A percentile compares a stretch with the other conserved stretches of the same genome.
Conservation (phyloP, 2,888 invertebrate species). For the Magallana nippona region DNA sequence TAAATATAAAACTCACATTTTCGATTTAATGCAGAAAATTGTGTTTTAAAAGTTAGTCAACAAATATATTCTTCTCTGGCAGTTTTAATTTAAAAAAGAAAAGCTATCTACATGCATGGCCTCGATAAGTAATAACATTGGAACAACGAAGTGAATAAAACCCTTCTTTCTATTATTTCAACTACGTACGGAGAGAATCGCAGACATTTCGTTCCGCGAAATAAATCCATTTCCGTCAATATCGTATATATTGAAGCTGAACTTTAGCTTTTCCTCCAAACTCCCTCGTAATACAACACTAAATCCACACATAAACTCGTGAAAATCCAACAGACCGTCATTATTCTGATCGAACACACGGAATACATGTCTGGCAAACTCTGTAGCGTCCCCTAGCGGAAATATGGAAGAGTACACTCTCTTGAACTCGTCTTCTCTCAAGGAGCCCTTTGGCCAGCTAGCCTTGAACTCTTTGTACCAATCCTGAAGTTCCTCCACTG, state of each 20-base stretch:
- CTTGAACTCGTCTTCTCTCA: conserved; percentile 98
- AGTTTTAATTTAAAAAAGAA: no score
- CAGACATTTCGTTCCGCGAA: conserved; percentile 98
- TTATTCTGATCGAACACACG: conserved; percentile 91
- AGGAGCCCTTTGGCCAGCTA: conserved; percentile 97
- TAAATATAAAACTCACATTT: no score
- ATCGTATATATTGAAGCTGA: conserved; percentile 99
- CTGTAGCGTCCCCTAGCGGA: conserved; percentile 94
- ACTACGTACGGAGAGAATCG: conserved; percentile 89
- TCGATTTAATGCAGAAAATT: no score
- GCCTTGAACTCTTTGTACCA: conserved; percentile 99
- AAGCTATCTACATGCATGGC: no score
- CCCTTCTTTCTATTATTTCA: no score
- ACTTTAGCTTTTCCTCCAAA: conserved; percentile 97
- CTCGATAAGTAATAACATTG: no score
- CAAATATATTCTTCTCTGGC: no score
- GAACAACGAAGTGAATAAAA: no score
- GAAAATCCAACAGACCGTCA: conserved; percentile 98
- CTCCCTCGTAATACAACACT: conserved; percentile 98
- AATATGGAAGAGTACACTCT: conserved; percentile 99
- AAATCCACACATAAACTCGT: conserved; percentile 97
- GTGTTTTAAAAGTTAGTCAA: no score
- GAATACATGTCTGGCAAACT: conserved; percentile 99
- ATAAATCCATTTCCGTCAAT: conserved; percentile 99
- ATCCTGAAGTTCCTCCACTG: conserved; percentile 97